These are phyloP conservation scores for Climacteris rufus DNA, from an alignment of 2,113 vertebrate genomes.

Conservation along the genomic window DNA sequence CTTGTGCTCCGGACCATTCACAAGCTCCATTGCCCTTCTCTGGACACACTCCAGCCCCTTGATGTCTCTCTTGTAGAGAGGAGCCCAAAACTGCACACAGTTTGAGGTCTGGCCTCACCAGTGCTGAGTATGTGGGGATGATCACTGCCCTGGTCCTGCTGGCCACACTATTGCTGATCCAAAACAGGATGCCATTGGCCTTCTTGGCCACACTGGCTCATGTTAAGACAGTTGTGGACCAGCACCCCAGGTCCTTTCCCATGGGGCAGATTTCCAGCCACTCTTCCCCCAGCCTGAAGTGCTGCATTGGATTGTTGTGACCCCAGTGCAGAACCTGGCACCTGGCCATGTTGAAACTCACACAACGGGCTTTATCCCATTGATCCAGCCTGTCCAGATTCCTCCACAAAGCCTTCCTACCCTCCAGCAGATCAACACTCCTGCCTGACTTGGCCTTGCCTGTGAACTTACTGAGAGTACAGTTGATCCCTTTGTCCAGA, in stretches of 20 bases:
- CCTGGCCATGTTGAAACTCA: neutral
- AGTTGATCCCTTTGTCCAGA: neutral
- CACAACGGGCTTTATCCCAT: fast-evolving
- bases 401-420: neutral
- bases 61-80: too few relatives aligned
- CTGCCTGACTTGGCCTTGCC: neutral
- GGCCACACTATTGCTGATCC: neutral
- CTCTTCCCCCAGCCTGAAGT: neutral
- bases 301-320: neutral
- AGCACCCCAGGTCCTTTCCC: neutral
- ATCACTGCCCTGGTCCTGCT: neutral
- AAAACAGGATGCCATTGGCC: neutral
- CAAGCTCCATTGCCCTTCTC: fast-evolving
- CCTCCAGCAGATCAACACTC: neutral
- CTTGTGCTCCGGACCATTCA: neutral
- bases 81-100: neutral
- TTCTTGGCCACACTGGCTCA: fast-evolving
- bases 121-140: fast-evolving
- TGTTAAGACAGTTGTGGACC: neutral
- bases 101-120: neutral
- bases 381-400: neutral
- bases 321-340: neutral
- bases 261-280: neutral
- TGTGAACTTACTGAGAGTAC: neutral
- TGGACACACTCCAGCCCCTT: fast-evolving